Base-by-base conservation (phyloP, 2,888 invertebrate genomes). In the Myathropa florea region DNA sequence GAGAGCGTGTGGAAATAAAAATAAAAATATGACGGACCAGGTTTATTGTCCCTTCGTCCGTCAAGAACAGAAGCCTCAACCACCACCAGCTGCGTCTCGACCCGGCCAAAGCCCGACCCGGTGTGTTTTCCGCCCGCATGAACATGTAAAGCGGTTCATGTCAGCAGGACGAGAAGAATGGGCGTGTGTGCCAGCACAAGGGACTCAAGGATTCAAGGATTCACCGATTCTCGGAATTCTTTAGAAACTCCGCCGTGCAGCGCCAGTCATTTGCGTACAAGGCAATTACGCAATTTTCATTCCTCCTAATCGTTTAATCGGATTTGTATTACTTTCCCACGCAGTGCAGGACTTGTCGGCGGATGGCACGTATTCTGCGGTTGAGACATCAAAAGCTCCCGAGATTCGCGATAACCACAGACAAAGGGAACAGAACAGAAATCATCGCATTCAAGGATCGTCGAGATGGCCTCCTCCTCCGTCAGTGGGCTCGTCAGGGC, bases 21-120 rank as follows among this genome's bases (percentile, higher is more conserved):
- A 36, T 28, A 46, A 55, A 63, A 33, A 65, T 39, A 76, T 63
- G 57, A 76, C 65, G 67, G 77, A 83, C 23, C 70, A 75, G 78
- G 83, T 83, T 79, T 83, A 86, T 86, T 86, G 78, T 85, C 68
- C 77, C 18, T 46, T 68, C 71, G 71, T 21, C 26, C 81, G 60
- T 86, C 85, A 86, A 70, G 68, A 86, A 70, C 83, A 86, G 83
- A 78, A 60, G 60, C 78, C 73, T 26, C 65, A 24, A 26, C 57
- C 57, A 12, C 24, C 57, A 14, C 57, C 46, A 46, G 18, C 46
- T 46, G 46, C 46, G 18, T 46, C 46, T 18, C 46, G 18, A n/a
- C n/a, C 7, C n/a, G 18, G 46, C 2, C 46, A 46, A n/a, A n/a
- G n/a, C n/a, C n/a, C n/a, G n/a, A n/a, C n/a, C n/a, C n/a, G n/a